Conservation (phyloP, 2,797 vertebrate genomes). For the Cuniculus paca region DNA sequence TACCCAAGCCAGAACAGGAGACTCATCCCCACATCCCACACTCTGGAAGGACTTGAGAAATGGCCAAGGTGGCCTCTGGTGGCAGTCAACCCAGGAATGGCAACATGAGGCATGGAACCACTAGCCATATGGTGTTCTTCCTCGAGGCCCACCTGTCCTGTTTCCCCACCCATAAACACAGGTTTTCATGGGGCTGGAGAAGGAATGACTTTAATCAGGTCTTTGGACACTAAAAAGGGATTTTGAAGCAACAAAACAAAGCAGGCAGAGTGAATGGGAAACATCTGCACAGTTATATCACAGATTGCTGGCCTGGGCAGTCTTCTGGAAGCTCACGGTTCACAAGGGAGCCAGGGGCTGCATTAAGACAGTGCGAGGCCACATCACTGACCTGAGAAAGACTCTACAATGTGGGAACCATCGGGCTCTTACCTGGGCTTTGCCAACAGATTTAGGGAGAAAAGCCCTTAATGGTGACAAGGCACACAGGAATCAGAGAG, state of each 20-base stretch:
- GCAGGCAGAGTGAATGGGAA: no score
- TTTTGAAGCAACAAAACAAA: neutral
- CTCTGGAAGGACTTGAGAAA: neutral
- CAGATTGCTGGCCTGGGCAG: neutral
- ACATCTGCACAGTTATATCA: fast-evolving
- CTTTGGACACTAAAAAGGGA: neutral
- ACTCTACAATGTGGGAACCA: neutral
- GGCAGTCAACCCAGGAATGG: neutral
- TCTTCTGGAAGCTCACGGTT: fast-evolving
- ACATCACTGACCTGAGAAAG: fast-evolving
- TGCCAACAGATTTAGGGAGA: neutral
- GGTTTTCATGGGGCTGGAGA: neutral
- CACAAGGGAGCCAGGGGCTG: neutral
- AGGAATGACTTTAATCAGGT: neutral
- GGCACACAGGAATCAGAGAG: neutral
- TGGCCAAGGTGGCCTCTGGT: neutral
- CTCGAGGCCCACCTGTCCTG: no score
- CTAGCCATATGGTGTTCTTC: neutral
- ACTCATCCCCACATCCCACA: no score
- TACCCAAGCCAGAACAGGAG: neutral
- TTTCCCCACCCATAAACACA: neutral
- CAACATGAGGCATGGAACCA: fast-evolving
- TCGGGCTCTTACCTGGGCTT: neutral
- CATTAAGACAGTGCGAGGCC: fast-evolving
- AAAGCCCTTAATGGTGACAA: neutral